Evolutionary conservation across 2,113 vertebrate genomes (phyloP).

Genomic region (Pteropus alecto): DNA sequence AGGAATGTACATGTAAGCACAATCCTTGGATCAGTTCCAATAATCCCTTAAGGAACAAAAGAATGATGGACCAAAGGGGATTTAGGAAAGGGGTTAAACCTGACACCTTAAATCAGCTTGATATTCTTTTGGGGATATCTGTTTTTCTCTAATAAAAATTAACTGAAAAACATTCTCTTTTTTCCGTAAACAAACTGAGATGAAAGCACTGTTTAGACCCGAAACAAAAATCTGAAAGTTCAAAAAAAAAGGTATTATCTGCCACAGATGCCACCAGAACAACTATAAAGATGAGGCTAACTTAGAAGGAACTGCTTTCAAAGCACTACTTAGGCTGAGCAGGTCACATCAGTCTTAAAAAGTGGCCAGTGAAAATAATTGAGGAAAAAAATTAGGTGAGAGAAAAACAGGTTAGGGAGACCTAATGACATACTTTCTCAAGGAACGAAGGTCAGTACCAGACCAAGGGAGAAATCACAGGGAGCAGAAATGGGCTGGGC

Average conservation of each 20-base stretch:
- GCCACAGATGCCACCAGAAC: background rate
- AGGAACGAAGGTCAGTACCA: background rate
- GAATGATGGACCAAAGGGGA: background rate
- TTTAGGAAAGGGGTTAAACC: background rate
- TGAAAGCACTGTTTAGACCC: background rate
- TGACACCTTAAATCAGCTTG: background rate
- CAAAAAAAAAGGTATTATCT: background rate
- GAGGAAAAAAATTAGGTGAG: background rate
- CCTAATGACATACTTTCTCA: background rate
- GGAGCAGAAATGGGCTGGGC: background rate
- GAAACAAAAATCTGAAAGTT: background rate
- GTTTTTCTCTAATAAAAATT: background rate
- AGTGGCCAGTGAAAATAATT: background rate
- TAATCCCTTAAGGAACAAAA: background rate
- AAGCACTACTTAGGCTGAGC: background rate
- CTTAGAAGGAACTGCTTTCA: background rate
- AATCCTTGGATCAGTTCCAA: background rate
- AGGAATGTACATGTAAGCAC: background rate
- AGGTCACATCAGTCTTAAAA: background rate
- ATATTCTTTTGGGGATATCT: background rate
- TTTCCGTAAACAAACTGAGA: background rate
- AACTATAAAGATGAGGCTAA: background rate
- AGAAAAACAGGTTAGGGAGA: background rate
- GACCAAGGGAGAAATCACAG: too few species aligned
- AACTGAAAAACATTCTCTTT: conserved; percentile 20